phyloP scores from a whole-genome alignment of 1,140 invertebrate species.

The Bombus vancouverensis region DNA sequence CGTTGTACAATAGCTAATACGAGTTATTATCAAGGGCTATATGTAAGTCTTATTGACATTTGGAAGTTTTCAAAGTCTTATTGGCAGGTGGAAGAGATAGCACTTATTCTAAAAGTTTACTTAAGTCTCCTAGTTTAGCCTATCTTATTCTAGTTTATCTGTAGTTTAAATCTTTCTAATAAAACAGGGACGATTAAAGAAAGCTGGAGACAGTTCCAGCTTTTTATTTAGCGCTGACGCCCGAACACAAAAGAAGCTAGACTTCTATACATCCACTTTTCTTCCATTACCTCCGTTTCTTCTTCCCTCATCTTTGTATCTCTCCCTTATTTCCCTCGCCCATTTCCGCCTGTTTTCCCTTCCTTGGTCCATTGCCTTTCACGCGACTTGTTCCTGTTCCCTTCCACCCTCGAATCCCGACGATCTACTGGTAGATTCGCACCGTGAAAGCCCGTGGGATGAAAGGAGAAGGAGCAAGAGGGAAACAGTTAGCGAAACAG shows the following conservation, averaged over 20 bases:
- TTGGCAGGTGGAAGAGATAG: too few relatives aligned
- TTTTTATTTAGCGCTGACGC: background rate
- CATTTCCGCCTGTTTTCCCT: background rate
- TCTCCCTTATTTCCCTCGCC: background rate
- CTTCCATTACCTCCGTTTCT: slow-evolving; percentile 18
- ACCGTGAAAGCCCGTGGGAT: slow-evolving; percentile 6
- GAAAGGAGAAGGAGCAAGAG: too few relatives aligned
- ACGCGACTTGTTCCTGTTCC: background rate
- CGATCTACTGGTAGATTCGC: slow-evolving; percentile 33
- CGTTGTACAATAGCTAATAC: too few relatives aligned
- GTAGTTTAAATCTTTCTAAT: background rate
- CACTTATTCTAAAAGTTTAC: too few relatives aligned
- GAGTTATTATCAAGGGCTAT: too few relatives aligned
- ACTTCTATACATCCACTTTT: slow-evolving; percentile 19
- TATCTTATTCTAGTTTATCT: background rate
- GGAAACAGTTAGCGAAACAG: background rate
- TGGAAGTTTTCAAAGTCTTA: background rate
- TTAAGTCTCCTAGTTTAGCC: too few relatives aligned
- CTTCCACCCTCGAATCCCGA: slow-evolving; percentile 35
- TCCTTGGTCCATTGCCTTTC: background rate
- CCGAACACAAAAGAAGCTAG: background rate
- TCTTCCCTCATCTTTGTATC: background rate
- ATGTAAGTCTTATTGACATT: background rate
- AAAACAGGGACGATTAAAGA: background rate
- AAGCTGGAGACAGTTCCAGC: background rate